A percentile compares a stretch with the other conserved stretches of the same genome.
Conservation (phyloP, 2,113 vertebrate genomes). For the Collichthys lucidus region DNA sequence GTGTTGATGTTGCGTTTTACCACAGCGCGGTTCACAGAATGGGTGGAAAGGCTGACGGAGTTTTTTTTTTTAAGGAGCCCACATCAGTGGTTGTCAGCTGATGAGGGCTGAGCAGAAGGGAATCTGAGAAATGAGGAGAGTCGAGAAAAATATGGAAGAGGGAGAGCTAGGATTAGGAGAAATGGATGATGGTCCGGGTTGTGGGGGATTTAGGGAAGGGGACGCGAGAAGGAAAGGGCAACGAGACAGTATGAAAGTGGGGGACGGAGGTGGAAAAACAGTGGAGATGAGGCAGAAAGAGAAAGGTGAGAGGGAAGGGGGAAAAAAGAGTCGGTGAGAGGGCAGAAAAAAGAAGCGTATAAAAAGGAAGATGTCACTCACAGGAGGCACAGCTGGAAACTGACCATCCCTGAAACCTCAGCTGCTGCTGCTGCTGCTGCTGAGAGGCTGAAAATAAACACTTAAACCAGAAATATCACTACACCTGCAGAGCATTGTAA, state of each 20-base stretch:
- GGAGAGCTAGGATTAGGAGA: conserved; percentile 1
- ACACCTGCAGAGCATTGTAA: conserved; percentile 34
- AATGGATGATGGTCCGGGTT: conserved; percentile 12
- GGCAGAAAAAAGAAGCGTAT: neutral
- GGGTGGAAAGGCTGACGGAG: conserved; percentile 71
- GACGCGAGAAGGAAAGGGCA: neutral
- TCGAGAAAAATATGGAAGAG: conserved; percentile 22
- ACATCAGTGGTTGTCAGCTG: conserved; percentile 48
- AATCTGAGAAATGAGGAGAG: conserved; percentile 46
- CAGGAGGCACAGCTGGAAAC: conserved; percentile 8
- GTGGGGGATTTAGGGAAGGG: neutral
- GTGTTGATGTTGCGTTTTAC: conserved; percentile 53
- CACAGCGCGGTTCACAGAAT: conserved; percentile 39
- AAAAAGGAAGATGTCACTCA: conserved; percentile 6
- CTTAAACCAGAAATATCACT: conserved; percentile 22
- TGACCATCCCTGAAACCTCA: neutral
- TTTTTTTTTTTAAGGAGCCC: conserved; percentile 33
- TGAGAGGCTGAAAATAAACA: neutral
- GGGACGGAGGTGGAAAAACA: neutral
- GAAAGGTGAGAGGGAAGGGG: neutral
- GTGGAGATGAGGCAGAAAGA: neutral
- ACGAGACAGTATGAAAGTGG: neutral
- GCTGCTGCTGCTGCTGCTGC: conserved; percentile 30
- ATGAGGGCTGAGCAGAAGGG: conserved; percentile 14
- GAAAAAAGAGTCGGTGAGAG: neutral